phyloP scores from a whole-genome alignment of 2,113 vertebrate genomes.

The Dolichotis patagonum region DNA sequence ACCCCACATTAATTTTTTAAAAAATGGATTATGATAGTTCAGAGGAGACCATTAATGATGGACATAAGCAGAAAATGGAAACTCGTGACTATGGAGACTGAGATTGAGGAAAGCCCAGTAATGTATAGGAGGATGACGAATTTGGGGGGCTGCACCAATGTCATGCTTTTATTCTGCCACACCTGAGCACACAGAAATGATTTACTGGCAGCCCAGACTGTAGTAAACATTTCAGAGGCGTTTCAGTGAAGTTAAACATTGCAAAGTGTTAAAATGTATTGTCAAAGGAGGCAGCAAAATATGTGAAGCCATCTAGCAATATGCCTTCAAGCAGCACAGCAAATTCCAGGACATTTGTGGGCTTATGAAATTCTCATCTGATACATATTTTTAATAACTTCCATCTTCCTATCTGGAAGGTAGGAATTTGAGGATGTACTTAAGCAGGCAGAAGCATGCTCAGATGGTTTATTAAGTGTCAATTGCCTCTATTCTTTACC shows the following conservation, averaged over 20 bases:
- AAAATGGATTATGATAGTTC: neutral
- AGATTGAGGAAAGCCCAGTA: neutral
- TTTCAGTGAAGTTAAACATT: neutral
- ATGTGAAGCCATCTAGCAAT: neutral
- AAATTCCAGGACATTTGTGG: neutral
- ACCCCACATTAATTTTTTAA: neutral
- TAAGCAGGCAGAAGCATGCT: neutral
- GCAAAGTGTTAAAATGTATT: neutral
- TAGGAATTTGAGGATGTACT: neutral
- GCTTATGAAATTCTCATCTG: neutral
- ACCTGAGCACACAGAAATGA: neutral
- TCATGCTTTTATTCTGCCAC: neutral
- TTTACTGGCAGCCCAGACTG: neutral
- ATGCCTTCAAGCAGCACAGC: neutral
- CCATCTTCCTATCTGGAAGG: neutral
- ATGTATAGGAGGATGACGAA: rapidly evolving
- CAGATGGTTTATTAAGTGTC: neutral
- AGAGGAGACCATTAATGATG: neutral
- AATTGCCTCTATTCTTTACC: neutral
- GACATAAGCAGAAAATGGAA: neutral
- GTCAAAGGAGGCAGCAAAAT: neutral
- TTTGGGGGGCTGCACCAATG: neutral
- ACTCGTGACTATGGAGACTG: neutral
- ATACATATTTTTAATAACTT: neutral
- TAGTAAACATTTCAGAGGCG: neutral